Evolutionary conservation across 2,113 vertebrate genomes (phyloP), one percentile per base, ranked within the genome.

Genomic region (Calonectris borealis): DNA sequence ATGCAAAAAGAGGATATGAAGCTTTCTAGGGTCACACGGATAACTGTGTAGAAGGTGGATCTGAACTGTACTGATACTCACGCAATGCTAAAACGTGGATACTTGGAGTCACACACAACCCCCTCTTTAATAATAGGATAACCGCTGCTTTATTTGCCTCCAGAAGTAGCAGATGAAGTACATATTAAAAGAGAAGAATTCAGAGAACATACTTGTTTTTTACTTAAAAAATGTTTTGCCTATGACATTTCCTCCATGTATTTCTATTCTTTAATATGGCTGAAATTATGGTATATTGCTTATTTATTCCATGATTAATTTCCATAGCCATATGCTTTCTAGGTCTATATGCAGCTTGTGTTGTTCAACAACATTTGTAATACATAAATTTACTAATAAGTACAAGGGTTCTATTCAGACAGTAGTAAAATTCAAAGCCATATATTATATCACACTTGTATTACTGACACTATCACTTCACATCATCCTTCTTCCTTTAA

Each of bases 391-490:
- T 48, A 84, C 49, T 92, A 87, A 73, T 76, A 85, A 78, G 38
- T 40, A 75, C 26, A 86, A 38, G 20, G 62, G 38, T 86, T 55
- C 77, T 88, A 82, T 78, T 92, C 90, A 94, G 84, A 91, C 42
- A 84, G 54, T 49, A 94, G 34, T 89, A 96, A 96, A 96, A 94
- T 72, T 83, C 55, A 79, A 65, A 92, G 40, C 25, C 17, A 16
- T 88, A 86, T 92, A 94, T 96, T 82, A 97, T 90, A 97, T 90
- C 73, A 82, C 36, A 21, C 54, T 90, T 62, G 40, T 44, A 72
- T 87, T 82, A 81, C 88, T 92, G 77, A 96, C 72, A 92, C 86
- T 91, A 95, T 93, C 68, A 80, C 48, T 88, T 70, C 83, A 88
- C 26, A 96, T 88, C 54, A 95, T 71, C 68, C 48, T 81, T 89